Evolutionary conservation across 2,113 vertebrate genomes (phyloP), one percentile per base, ranked within the genome.

Genomic region (Micromys minutus): DNA sequence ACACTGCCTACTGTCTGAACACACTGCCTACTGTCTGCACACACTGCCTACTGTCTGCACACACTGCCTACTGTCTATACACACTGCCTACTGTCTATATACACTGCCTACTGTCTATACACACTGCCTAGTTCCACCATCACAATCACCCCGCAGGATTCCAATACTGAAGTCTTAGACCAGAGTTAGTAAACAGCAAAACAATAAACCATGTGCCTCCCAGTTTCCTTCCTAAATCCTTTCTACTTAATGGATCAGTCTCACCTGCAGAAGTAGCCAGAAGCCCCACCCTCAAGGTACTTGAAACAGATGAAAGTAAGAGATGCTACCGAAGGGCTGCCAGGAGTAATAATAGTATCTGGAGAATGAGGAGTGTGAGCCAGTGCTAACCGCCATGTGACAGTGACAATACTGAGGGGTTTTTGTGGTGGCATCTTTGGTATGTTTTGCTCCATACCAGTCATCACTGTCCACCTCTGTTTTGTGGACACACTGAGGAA

Each of bases 121-220:
- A 19, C 63, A 74, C 34, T 45, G 59, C 72, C 61, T 71, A 92
- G 89, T 72, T 79, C 36, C 42, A 52, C 67, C 16, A 17, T 75
- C 4, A 65, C 24, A 42, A 42, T 3, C 65, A 36, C 13, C 0
- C 2, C 12, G 1, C 26, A 21, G 50, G 16, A 67, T 42, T 3
- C 77, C 63, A 69, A 67, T 65, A 5, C n/a, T 87, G 16, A 39
- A 81, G 9, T 36, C n/a, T 57, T 7, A 21, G 16, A 16, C 6
- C 36, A 5, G 9, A 45, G 19, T 26, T 50, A 81, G 45, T 31
- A 93, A 90, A 45, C 61, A 47, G 31, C 21, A 57, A 71, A 29
- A 16, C 61, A 87, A 34, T 5, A 89, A 55, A 71, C 4, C 12
- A 65, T 26, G 16, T 26, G 21, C 0, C 84, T 26, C 59, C 63